Conservation (phyloP, 2,888 invertebrate genomes). For the Agrochola lota region DNA sequence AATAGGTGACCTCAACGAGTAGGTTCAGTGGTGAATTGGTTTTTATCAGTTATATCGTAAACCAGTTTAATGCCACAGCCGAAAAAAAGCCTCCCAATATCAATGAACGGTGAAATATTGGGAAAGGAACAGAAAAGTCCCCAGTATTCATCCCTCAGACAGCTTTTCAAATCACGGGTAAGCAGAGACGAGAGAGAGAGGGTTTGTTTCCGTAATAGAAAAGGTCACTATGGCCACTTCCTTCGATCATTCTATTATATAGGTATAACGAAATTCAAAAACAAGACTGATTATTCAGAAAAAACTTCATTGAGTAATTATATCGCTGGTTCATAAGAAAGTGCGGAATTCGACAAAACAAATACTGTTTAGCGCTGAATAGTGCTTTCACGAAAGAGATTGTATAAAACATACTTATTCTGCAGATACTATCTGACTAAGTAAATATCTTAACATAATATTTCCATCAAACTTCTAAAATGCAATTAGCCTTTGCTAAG, state of each 20-base stretch:
- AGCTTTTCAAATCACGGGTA: not conserved
- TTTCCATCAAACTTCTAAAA: constrained; percentile 40
- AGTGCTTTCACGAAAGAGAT: constrained; percentile 38
- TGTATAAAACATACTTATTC: constrained; percentile 8
- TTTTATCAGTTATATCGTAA: not conserved
- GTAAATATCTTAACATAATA: constrained; percentile 41
- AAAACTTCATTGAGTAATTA: not conserved
- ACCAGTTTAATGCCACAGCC: not conserved
- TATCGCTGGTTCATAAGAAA: not conserved
- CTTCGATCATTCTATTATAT: not conserved
- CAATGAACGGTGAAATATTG: not conserved
- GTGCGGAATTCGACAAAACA: constrained; percentile 30
- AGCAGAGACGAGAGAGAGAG: no score
- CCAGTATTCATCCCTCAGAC: not conserved
- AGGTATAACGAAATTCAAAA: not conserved
- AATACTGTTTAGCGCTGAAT: constrained; percentile 11
- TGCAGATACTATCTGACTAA: constrained; percentile 25
- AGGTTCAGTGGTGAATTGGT: not conserved
- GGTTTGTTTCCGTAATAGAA: not conserved
- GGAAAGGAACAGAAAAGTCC: not conserved
- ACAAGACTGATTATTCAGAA: not conserved
- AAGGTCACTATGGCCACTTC: no score
- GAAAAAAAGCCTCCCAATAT: not conserved
- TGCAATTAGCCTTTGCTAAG: constrained; percentile 8
- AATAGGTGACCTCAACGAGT: not conserved